These are phyloP conservation scores for Drosophila antonietae DNA, from an alignment of 2,888 invertebrate genomes.

Conservation along the genomic window DNA sequence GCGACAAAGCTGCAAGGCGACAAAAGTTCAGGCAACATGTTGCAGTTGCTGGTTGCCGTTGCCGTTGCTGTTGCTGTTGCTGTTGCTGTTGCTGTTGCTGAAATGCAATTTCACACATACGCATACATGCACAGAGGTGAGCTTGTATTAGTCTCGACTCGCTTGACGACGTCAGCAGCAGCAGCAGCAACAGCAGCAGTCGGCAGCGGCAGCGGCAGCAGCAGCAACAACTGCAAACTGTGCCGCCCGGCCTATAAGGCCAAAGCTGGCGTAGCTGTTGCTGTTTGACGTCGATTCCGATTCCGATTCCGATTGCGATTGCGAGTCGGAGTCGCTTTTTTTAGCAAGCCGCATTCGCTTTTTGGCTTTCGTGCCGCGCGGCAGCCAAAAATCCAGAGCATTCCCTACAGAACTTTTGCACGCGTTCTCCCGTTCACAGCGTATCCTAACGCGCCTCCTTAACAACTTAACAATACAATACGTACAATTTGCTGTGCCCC, in stretches of 20 bases:
- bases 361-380: conserved; percentile 80
- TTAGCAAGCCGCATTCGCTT: conserved; percentile 81
- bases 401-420: conserved; percentile 39
- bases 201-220: conserved; percentile 5
- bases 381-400: conserved; percentile 62
- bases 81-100: conserved; percentile 63
- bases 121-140: conserved; percentile 30
- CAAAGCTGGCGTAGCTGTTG: conserved; percentile 74
- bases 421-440: conserved; percentile 28
- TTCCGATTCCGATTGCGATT: conserved; percentile 37
- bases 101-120: conserved; percentile 66
- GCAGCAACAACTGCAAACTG: conserved; percentile 51
- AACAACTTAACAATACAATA: conserved; percentile 12
- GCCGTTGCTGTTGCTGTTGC: conserved; percentile 59
- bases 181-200: conserved; percentile 25
- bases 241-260: conserved; percentile 73
- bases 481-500: conserved; percentile 9
- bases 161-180: conserved; percentile 45
- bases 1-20: conserved; percentile 71
- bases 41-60: conserved; percentile 53
- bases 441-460: conserved; percentile 34
- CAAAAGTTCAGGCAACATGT: conserved; percentile 75
- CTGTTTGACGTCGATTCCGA: conserved; percentile 41
- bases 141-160: conserved; percentile 47
- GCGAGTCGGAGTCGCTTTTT: conserved; percentile 71